Conservation (phyloP, 2,113 vertebrate species). For the Lampris incognitus region DNA sequence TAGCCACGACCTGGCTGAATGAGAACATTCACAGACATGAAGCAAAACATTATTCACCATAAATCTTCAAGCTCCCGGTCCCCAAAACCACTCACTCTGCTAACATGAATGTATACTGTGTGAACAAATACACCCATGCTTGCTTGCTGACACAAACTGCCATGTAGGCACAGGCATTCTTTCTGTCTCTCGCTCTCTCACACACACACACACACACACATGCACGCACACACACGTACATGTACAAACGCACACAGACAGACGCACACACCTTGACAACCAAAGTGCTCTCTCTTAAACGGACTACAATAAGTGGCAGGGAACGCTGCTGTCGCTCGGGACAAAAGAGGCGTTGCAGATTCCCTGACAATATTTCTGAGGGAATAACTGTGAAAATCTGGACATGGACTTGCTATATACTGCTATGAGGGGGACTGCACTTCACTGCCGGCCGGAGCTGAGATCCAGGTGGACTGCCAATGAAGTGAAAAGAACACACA, state of each 20-base stretch:
- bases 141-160: slow-evolving; percentile 66
- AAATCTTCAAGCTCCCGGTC: slow-evolving; percentile 52
- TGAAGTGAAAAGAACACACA: slow-evolving; percentile 71
- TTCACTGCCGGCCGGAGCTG: slow-evolving; percentile 55
- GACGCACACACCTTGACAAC: slow-evolving; percentile 78
- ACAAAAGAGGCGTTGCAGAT: slow-evolving; percentile 68
- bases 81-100: slow-evolving; percentile 63
- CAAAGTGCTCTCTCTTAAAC: slow-evolving; percentile 87
- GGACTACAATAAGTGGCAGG: slow-evolving; percentile 78
- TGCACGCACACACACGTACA: not conserved
- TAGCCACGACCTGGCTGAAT: too few relatives aligned
- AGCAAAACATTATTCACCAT: slow-evolving; percentile 53
- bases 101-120: slow-evolving; percentile 80
- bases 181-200: slow-evolving; percentile 16
- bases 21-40: too few relatives aligned
- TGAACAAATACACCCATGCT: slow-evolving; percentile 65
- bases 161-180: slow-evolving; percentile 53
- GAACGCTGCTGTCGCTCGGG: slow-evolving; percentile 69
- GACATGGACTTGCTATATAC: slow-evolving; percentile 63
- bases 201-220: slow-evolving; percentile 19
- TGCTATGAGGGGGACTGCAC: slow-evolving; percentile 59
- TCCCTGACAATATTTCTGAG: slow-evolving; percentile 75
- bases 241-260: slow-evolving; percentile 41
- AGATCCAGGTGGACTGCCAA: slow-evolving; percentile 63
- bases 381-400: slow-evolving; percentile 77